Evolutionary conservation across 2,888 invertebrate species (phyloP).

Genomic region (Philereme vetulata): DNA sequence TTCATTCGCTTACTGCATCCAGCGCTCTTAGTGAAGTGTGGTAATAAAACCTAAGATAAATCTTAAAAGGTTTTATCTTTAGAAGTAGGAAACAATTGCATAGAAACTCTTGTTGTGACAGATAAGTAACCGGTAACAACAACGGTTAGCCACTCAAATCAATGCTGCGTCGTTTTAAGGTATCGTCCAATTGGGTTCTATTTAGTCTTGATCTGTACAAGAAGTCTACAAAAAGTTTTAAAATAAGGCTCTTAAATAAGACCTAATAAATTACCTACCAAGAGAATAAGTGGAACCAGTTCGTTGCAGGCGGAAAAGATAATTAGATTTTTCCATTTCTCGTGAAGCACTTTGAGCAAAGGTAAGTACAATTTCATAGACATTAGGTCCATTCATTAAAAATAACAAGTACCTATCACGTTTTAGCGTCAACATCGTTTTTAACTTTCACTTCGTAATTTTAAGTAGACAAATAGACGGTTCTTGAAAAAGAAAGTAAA

Average conservation of each 20-base stretch:
- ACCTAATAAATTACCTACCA: constrained; percentile 5
- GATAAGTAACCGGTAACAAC: background rate
- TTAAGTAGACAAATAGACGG: constrained; percentile 60
- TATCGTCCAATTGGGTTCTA: background rate
- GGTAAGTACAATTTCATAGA: constrained; percentile 12
- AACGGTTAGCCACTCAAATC: background rate
- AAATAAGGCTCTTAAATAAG: background rate
- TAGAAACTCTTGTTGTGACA: no score
- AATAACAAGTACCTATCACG: constrained; percentile 48
- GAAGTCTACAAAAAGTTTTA: background rate
- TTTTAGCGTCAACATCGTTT: constrained; percentile 52
- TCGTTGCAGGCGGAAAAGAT: constrained; percentile 9
- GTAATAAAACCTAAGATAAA: no score
- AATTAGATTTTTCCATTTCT: constrained; percentile 11
- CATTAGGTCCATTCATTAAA: constrained; percentile 32
- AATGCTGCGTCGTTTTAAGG: background rate
- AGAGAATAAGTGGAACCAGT: constrained; percentile 5
- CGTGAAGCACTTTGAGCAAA: constrained; percentile 18
- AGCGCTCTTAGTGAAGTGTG: no score
- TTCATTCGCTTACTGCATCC: no score
- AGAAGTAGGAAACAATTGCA: no score
- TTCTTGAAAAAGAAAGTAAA: constrained; percentile 69
- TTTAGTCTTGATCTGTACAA: constrained; percentile 1
- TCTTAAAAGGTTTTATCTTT: no score
- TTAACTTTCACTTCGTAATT: constrained; percentile 71